Evolutionary conservation across 2,888 invertebrate species (phyloP), one percentile per base, ranked within the genome.

Genomic region (Charanyca ferruginea): DNA sequence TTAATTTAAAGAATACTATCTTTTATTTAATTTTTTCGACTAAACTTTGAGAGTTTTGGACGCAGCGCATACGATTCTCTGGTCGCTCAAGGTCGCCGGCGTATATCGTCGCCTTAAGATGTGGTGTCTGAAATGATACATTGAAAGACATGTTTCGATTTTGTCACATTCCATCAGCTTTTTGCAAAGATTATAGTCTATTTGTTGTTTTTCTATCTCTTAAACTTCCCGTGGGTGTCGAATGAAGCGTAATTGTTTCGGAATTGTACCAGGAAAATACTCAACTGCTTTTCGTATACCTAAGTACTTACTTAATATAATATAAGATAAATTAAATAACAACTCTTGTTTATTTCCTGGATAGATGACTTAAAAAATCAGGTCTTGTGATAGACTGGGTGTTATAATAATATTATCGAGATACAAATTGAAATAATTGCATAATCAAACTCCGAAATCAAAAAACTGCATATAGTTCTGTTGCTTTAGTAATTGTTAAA

Each of bases 121-220:
- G n/a, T 54, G 48, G 23, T 18, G 16, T 35, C 48, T 54, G 28
- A 18, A 16, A 53, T 48, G 16, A 54, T 23, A 59, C 22, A 53
- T 25, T 53, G 11, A 49, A 35, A 52, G 42, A 28, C 11, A 44
- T 53, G 32, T 49, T 32, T 57, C 20, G 8, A 41, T 51, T 72
- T 74, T 61, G 52, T 74, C 47, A 48, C 25, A 53, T 55, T 66
- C 42, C 18, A 57, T 57, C 11, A 49, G 11, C 11, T 20, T 54
- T 63, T 35, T 2, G 23, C 13, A 3, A 28, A 35, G 41, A 13
- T 57, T 4, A 6, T 20, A 69, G 57, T 57, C 9, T 63, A 63
- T 52, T 72, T 48, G n/a, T 48, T 66, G 20, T 18, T 52, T 52
- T n/a, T 25, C 20, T 22, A 20, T 22, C 53, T 44, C 41, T 16